Evolutionary conservation across 2,113 vertebrate genomes (phyloP), one percentile per base, ranked within the genome.

Genomic region (Sceloporus tristichus): DNA sequence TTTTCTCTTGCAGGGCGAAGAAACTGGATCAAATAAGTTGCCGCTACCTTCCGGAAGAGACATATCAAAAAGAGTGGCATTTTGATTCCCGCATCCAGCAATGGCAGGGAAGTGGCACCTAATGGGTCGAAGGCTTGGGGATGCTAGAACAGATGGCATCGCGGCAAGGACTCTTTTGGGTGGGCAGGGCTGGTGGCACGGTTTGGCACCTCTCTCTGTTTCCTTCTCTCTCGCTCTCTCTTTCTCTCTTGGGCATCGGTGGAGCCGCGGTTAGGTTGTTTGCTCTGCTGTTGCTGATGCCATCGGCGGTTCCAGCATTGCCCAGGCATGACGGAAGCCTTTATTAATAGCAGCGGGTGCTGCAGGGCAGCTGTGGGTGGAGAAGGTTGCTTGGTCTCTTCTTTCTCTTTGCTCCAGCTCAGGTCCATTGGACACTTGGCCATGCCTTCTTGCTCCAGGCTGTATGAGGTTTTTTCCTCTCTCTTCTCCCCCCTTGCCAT

Each of bases 261-360:
- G n/a, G 27, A 34, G 65, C 18, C 5, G 70, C 59, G 68, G 71
- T 27, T 21, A 53, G 62, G 29, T 70, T 88, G 87, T 84, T 88
- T 88, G 80, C 75, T 38, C 23, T 5, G 65, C 59, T 3, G n/a
- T 80, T 19, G 70, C 84, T 6, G 18, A 38, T 40, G 62, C 79
- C 66, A 19, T 25, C 48, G 88, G 88, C 59, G 21, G 88, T 68
- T 66, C 23, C 70, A 23, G 59, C 71, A 23, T 42, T 54, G 71
- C 70, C 78, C 59, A 54, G 59, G 59, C 79, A 82, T 82, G 88
- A 86, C 11, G 71, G 84, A 80, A 86, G 71, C 73, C 80, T 81
- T 86, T 86, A 89, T 86, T 86, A 89, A 86, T 82, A 86, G 84
- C 80, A 53, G 59, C 59, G 29, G 70, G 40, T 82, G 79, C 34